These are phyloP conservation scores for Macropus fuliginosus DNA, from an alignment of 2,797 vertebrate genomes.

Conservation along the genomic window DNA sequence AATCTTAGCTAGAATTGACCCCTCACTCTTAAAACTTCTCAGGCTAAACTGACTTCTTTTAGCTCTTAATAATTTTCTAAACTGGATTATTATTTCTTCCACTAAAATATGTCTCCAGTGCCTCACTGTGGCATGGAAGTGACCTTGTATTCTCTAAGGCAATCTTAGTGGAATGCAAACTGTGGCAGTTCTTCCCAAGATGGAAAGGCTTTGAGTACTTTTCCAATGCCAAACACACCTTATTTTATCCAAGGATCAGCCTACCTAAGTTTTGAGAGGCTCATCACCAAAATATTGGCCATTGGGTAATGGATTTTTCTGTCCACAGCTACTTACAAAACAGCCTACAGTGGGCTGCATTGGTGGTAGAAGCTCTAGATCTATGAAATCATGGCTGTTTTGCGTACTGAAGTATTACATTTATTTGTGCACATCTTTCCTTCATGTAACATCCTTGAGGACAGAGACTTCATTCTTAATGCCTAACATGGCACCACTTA, in stretches of 20 bases:
- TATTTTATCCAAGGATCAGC: background rate
- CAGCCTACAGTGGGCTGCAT: background rate
- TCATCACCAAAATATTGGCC: background rate
- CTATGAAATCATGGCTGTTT: background rate
- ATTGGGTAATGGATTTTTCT: background rate
- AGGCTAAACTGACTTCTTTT: background rate
- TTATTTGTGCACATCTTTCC: background rate
- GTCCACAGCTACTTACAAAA: background rate
- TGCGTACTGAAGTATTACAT: background rate
- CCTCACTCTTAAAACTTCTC: background rate
- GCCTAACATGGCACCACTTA: too few relatives aligned
- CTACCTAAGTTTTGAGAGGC: background rate
- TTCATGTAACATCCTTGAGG: background rate
- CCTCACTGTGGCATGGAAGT: background rate
- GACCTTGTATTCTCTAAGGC: background rate
- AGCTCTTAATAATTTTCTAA: background rate
- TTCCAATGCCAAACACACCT: background rate
- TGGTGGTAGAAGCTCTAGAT: background rate
- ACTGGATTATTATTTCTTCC: background rate
- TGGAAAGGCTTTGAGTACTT: background rate
- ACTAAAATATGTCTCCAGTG: background rate
- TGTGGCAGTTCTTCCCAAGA: background rate
- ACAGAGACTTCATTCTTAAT: background rate
- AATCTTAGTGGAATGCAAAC: background rate
- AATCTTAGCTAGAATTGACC: background rate